Evolutionary conservation across 2,888 invertebrate genomes (phyloP).

Genomic region (Diploptera punctata): DNA sequence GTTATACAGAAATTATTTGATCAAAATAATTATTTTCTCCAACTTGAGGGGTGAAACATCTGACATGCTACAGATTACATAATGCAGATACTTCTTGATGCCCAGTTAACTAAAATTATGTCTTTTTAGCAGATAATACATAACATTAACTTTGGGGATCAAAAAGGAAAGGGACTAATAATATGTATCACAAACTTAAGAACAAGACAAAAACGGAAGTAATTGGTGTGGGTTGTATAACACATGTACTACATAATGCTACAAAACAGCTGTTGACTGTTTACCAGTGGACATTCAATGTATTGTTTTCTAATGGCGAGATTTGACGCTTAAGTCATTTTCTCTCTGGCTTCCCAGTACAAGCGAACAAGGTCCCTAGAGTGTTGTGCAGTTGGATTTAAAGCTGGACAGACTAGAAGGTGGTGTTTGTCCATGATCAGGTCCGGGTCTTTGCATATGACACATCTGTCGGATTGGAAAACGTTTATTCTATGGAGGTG

Average conservation of each 20-base stretch:
- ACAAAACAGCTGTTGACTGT: conserved; percentile 48
- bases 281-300: conserved; percentile 49
- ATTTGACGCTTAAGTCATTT: no score
- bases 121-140: conserved; percentile 53
- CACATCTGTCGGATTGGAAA: no score
- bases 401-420: no score
- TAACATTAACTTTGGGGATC: conserved; percentile 49
- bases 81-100: background rate
- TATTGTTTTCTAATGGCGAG: no score
- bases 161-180: conserved; percentile 42
- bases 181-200: conserved; percentile 45
- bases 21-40: background rate
- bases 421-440: no score
- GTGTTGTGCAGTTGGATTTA: no score
- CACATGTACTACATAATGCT: conserved; percentile 50
- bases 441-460: no score
- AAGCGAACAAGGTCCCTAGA: no score
- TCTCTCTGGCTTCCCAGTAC: no score
- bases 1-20: no score
- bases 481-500: no score
- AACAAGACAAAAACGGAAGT: conserved; percentile 35
- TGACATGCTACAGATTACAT: conserved; percentile 20
- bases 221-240: conserved; percentile 48
- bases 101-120: conserved; percentile 40
- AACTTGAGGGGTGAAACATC: background rate